A percentile compares a stretch with the other conserved stretches of the same genome.
Conservation (phyloP, 2,888 invertebrate genomes). For the Erebia ligea region DNA sequence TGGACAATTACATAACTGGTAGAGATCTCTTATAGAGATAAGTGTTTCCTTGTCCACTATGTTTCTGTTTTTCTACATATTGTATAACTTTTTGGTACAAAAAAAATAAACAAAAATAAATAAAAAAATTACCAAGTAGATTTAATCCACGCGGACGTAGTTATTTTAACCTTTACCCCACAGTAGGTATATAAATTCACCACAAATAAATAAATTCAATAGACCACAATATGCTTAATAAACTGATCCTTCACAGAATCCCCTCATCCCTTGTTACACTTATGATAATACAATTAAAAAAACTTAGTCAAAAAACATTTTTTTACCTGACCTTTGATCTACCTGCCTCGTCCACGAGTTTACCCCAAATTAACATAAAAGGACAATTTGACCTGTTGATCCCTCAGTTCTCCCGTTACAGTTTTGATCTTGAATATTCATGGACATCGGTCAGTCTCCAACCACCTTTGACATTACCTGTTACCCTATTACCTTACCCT, state of each 20-base stretch:
- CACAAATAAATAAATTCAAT: too few relatives aligned
- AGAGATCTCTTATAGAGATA: too few relatives aligned
- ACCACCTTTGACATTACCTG: constrained; percentile 26
- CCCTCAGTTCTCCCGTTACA: constrained; percentile 2
- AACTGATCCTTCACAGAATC: neutral
- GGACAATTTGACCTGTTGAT: neutral
- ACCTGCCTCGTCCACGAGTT: too few relatives aligned
- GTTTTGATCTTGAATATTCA: constrained; percentile 8
- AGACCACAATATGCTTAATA: neutral
- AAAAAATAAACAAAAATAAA: too few relatives aligned
- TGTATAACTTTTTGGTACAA: too few relatives aligned
- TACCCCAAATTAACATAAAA: constrained; percentile 4
- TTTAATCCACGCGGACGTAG: too few relatives aligned
- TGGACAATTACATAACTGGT: too few relatives aligned
- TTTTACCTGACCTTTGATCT: neutral
- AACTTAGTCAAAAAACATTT: neutral
- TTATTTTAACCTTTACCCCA: too few relatives aligned
- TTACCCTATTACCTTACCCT: constrained; percentile 34
- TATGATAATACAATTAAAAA: neutral
- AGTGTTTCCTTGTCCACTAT: too few relatives aligned
- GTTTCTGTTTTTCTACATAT: too few relatives aligned
- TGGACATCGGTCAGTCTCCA: neutral
- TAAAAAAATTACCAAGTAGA: too few relatives aligned
- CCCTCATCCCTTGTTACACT: neutral
- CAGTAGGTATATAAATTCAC: too few relatives aligned